These are phyloP conservation scores for Nebria salina DNA, from an alignment of 2,888 invertebrate species.

Conservation along the genomic window DNA sequence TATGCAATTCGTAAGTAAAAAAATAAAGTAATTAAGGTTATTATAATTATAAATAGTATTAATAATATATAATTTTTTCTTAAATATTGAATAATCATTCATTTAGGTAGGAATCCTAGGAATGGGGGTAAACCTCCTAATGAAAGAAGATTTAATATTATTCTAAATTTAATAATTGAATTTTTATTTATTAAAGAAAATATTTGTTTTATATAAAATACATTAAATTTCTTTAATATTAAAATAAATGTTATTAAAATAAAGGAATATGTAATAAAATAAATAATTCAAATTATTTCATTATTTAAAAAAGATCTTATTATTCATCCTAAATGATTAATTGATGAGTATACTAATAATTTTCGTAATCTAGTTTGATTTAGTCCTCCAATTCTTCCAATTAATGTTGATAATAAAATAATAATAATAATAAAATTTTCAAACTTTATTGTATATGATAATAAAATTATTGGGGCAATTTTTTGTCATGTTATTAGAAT, in stretches of 20 bases:
- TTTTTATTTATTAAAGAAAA: constrained; percentile 54
- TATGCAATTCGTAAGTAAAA: constrained; percentile 68
- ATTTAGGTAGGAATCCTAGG: too few relatives aligned
- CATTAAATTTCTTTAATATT: constrained; percentile 62
- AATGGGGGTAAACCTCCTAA: too few relatives aligned
- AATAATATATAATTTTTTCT: constrained; percentile 54
- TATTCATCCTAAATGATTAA: constrained; percentile 44
- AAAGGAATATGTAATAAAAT: constrained; percentile 63
- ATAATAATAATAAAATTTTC: constrained; percentile 50
- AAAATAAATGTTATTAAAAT: constrained; percentile 57
- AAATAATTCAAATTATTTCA: constrained; percentile 64
- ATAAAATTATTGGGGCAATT: too few relatives aligned
- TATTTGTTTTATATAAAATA: constrained; percentile 65
- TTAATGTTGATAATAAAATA: constrained; percentile 62
- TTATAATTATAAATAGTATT: constrained; percentile 64
- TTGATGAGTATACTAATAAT: background rate
- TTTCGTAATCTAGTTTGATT: constrained; percentile 51
- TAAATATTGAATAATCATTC: too few relatives aligned
- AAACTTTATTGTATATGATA: constrained; percentile 51
- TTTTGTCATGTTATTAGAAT: too few relatives aligned
- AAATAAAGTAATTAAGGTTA: constrained; percentile 67
- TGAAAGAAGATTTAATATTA: too few relatives aligned
- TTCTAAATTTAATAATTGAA: too few relatives aligned
- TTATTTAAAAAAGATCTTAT: constrained; percentile 62
- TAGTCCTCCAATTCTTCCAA: constrained; percentile 66